Percentiles rank a stretch among this genome's conserved stretches.
These are phyloP conservation scores for Calliphora vicina DNA, from an alignment of 1,140 invertebrate species.

Conservation along the genomic window DNA sequence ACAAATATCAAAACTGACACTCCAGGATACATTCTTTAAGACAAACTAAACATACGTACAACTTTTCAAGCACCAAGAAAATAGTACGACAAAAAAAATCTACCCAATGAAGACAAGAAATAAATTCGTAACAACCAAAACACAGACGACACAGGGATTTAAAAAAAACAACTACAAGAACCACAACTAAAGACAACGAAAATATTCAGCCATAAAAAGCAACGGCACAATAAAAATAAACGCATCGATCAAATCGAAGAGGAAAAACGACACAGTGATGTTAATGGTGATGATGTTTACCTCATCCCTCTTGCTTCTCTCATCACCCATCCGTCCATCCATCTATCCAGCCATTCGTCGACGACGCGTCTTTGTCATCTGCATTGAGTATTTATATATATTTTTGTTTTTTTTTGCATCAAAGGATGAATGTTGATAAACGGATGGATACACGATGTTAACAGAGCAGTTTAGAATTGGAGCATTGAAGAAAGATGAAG, in stretches of 20 bases:
- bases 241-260: conserved; percentile 23
- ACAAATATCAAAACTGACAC: too few relatives aligned
- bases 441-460: background rate
- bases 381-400: too few relatives aligned
- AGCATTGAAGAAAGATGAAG: conserved; percentile 10
- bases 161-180: background rate
- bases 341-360: background rate
- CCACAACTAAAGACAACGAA: background rate
- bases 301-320: background rate
- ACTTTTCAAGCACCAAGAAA: background rate
- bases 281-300: conserved; percentile 18
- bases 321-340: too few relatives aligned
- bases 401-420: background rate
- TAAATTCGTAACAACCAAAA: conserved; percentile 3
- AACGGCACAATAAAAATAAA: conserved; percentile 25
- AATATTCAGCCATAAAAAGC: conserved; percentile 23
- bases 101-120: background rate
- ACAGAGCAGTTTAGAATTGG: conserved; percentile 11
- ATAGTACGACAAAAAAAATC: background rate
- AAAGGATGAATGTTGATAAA: background rate
- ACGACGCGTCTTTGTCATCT: background rate
- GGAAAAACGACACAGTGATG: background rate
- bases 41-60: background rate
- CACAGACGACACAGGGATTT: conserved; percentile 5
- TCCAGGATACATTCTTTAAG: background rate